A percentile compares a stretch with the other conserved stretches of the same genome.
These are phyloP conservation scores for Hyla sarda DNA, from an alignment of 2,113 vertebrate species.

Conservation along the genomic window DNA sequence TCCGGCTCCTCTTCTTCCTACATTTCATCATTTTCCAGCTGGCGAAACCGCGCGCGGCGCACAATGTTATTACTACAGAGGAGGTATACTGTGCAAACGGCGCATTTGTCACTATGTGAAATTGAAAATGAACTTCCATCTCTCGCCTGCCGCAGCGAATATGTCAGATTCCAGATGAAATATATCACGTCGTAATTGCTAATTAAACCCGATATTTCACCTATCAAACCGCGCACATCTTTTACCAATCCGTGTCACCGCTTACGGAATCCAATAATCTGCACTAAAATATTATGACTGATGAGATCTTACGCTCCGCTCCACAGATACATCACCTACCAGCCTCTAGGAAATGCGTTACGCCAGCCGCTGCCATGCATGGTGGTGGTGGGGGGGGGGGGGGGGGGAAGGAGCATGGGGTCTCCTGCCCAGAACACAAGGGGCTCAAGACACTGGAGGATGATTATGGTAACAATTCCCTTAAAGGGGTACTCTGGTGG, in stretches of 20 bases:
- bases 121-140: not conserved
- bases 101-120: not conserved
- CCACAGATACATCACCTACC: constrained; percentile 41
- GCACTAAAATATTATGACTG: constrained; percentile 38
- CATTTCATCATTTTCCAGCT: not conserved
- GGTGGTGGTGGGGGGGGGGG: too few species aligned
- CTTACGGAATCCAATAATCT: not conserved
- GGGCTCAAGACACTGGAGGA: not conserved
- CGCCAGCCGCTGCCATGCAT: not conserved
- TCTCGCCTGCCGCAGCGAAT: not conserved
- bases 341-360: not conserved
- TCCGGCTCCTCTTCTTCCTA: not conserved
- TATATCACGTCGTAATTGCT: not conserved
- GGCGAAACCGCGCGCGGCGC: too few species aligned
- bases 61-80: not conserved
- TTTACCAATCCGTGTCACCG: constrained; percentile 26
- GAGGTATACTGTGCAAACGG: not conserved
- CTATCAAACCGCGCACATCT: not conserved
- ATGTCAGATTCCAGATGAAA: constrained; percentile 21
- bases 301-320: constrained; percentile 28
- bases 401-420: not conserved
- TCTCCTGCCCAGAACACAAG: constrained; percentile 18
- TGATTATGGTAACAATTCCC: too few species aligned
- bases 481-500: too few species aligned
- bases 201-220: constrained; percentile 10